Evolutionary conservation across 2,113 vertebrate species (phyloP), one percentile per base, ranked within the genome.

Genomic region (Labeo catla): DNA sequence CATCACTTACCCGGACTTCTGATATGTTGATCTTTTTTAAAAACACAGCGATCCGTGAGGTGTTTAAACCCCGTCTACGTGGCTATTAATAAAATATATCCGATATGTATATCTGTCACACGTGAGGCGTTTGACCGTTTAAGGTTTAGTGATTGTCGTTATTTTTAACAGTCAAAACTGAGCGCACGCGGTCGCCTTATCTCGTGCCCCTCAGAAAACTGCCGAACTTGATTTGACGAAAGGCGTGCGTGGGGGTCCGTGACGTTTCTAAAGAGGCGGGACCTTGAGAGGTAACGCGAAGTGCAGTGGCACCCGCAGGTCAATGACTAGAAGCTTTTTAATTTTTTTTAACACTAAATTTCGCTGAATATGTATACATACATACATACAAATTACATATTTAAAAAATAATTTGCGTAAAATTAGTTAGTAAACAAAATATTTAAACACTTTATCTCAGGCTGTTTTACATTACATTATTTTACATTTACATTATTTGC

Each of bases 181-280:
- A 19, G 28, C 59, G 63, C 85, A 52, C 57, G 86, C 80, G 39
- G 76, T 7, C 73, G 21, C 9, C 28, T 83, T 45, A 76, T 77
- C 92, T 90, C 81, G 78, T 76, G 89, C 84, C 36, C 85, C 66
- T 72, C 91, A 90, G 85, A 89, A 86, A 63, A 84, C 85, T 81
- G 79, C 68, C 23, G 47, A 74, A 87, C 89, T 63, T 73, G 52
- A 28, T 87, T 86, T 88, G 87, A 90, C 92, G 91, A 89, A 91
- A 93, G 93, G 90, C 82, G 91, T 73, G 82, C 78, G 90, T 7
- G 82, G 86, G 89, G 76, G 61, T 7, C 76, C 19, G 81, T 93
- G 94, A 95, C 94, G 94, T 94, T 0, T 15, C 3, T 1, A 79
- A 72, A 15, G 4, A 34, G 89, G 84, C 87, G 92, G 91, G 91